Base-by-base conservation (phyloP, 2,888 invertebrate genomes). In the Cosmorhoe ocellata region DNA sequence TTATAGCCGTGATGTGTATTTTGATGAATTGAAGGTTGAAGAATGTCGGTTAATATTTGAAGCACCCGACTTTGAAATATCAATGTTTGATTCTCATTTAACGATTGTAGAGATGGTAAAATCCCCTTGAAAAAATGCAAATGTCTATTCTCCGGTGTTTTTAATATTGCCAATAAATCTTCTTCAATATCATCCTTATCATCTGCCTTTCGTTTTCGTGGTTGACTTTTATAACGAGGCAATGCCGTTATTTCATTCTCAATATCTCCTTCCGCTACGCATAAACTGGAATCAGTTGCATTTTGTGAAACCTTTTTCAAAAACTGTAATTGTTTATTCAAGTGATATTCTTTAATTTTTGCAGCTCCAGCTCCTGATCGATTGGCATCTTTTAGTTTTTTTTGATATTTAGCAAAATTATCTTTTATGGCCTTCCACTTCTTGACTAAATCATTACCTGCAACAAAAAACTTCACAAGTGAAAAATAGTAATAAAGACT, bases 111-210 rank as follows among this genome's bases (percentile, higher is more conserved):
- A 10, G 30, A 30, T 30, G 30, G 30, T 11, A 30, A 30, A 10
- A 30, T 30, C 10, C 4, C 30, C 11, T 30, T 30, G 11, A 30
- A 30, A 30, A 30, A 30, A 30, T 10, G 13, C 8, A 32, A 6
- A 13, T 32, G 32, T 28, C 31, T 40, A 8, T 22, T 41, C 32
- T 41, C 41, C n/a, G 41, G 11, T 11, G n/a, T 32, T 41, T 41
- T 31, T 28, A 40, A 40, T 18, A 3, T 18, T 18, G 18, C 2
- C 18, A 18, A 3, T 3, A 18, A 3, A 2, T 18, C 18, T 18
- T 18, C 18, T 18, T 18, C 18, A 18, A 18, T 3, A 3, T 2
- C 5, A 18, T 18, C 18, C 3, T 3, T 18, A 18, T 3, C 5
- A 3, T 5, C 5, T 5, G 2, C 5, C 5, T 18, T 18, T 18